Conservation (phyloP, 2,888 invertebrate genomes). For the Ctena decussata region DNA sequence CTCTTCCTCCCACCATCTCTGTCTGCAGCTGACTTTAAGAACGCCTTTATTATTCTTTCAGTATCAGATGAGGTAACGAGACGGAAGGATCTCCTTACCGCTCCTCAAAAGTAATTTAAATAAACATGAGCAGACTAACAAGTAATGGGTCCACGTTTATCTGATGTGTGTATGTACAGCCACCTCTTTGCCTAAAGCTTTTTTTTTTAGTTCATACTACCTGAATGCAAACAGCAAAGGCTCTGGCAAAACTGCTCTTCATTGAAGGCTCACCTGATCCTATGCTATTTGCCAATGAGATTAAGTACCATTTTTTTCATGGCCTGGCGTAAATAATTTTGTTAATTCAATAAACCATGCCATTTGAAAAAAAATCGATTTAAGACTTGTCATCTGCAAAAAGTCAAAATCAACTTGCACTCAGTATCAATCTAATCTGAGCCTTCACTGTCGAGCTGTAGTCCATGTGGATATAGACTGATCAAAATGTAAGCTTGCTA, state of each 20-base stretch:
- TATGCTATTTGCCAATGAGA: not conserved
- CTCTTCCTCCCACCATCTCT: not conserved
- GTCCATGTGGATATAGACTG: too few species aligned
- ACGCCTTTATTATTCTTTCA: not conserved
- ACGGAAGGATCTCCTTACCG: not conserved
- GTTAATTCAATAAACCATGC: too few species aligned
- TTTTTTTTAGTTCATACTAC: not conserved
- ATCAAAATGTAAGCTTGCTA: too few species aligned
- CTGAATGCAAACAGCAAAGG: not conserved
- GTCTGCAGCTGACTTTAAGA: not conserved
- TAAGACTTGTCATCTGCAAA: too few species aligned
- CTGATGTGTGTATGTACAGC: not conserved
- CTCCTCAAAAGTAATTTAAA: constrained; percentile 11
- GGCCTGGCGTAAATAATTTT: too few species aligned
- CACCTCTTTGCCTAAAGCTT: not conserved
- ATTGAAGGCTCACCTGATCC: not conserved
- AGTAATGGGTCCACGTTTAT: not conserved
- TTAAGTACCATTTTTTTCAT: not conserved
- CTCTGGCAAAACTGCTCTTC: not conserved
- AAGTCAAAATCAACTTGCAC: too few species aligned
- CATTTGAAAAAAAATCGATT: too few species aligned
- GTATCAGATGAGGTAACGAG: not conserved
- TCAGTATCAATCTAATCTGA: too few species aligned
- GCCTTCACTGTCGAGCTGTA: too few species aligned
- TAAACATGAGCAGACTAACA: not conserved